phyloP scores from a whole-genome alignment of 2,797 vertebrate species.

The Sebastes diaconus region DNA sequence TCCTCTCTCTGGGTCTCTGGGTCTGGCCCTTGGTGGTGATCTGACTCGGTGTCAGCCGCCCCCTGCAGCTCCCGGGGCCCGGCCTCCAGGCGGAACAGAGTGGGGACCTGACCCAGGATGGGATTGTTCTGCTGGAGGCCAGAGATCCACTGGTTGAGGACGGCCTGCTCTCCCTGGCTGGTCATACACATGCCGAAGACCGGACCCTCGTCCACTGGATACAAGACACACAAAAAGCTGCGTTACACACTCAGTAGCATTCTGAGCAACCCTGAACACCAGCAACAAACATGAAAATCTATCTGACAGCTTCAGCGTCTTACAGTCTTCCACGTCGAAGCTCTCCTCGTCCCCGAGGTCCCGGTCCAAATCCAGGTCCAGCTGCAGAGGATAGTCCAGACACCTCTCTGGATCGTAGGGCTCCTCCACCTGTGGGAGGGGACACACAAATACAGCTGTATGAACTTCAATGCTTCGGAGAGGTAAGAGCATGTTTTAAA shows the following conservation, averaged over 20 bases:
- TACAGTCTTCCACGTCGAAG: slow-evolving; percentile 88
- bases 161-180: slow-evolving; percentile 82
- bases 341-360: slow-evolving; percentile 83
- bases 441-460: background rate
- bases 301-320: slow-evolving; percentile 12
- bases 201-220: slow-evolving; percentile 87
- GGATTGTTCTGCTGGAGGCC: slow-evolving; percentile 89
- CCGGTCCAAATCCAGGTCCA: slow-evolving; percentile 85
- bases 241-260: background rate
- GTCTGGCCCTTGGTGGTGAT: background rate
- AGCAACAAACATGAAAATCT: background rate
- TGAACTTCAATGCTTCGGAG: background rate
- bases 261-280: background rate
- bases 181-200: slow-evolving; percentile 91
- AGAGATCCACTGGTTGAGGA: slow-evolving; percentile 89
- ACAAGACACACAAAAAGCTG: slow-evolving; percentile 16
- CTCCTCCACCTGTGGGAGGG: slow-evolving; percentile 74
- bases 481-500: background rate
- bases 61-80: slow-evolving; percentile 70
- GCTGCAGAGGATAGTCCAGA: slow-evolving; percentile 84
- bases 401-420: slow-evolving; percentile 86
- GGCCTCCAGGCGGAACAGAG: slow-evolving; percentile 85
- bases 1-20: slow-evolving; percentile 1
- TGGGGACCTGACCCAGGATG: slow-evolving; percentile 82
- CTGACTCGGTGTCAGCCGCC: background rate